Conservation (phyloP, 2,888 invertebrate genomes). For the Dolichopus griseipennis region DNA sequence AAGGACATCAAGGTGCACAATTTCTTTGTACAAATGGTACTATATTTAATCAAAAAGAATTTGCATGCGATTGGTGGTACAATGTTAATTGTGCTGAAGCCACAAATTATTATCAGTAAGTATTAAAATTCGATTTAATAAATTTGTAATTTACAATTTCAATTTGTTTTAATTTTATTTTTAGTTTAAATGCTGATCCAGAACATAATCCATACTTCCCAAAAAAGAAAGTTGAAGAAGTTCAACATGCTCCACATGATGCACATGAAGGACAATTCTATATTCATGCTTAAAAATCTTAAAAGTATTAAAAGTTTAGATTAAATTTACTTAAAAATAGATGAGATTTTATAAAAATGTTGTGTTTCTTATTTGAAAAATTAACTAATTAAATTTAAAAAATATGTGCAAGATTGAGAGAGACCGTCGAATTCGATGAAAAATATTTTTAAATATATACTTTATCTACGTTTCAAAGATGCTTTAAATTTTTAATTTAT, state of each 20-base stretch:
- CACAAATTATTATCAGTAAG: conserved; percentile 62
- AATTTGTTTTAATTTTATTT: conserved; percentile 31
- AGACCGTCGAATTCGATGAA: no score
- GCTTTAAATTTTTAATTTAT: no score
- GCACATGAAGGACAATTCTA: conserved; percentile 39
- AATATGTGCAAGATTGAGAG: no score
- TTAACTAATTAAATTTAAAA: no score
- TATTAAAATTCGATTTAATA: conserved; percentile 9
- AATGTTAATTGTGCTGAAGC: conserved; percentile 76
- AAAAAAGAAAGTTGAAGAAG: conserved; percentile 55
- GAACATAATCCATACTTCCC: conserved; percentile 71
- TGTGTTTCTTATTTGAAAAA: no score
- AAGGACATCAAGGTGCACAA: conserved; percentile 72
- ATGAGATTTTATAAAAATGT: no score
- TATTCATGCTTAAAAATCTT: conserved; percentile 30
- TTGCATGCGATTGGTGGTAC: conserved; percentile 88
- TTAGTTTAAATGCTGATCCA: conserved; percentile 69
- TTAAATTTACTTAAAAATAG: no score
- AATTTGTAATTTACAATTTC: conserved; percentile 2
- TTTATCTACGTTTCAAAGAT: no score
- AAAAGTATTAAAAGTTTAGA: conserved; percentile 7
- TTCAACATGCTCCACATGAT: conserved; percentile 28
- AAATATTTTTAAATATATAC: no score
- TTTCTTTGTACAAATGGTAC: conserved; percentile 83
- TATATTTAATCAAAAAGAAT: conserved; percentile 75